Percentiles rank a stretch among this genome's conserved stretches.
Evolutionary conservation across 2,888 invertebrate genomes (phyloP).

Genomic region (Crematogaster levior): DNA sequence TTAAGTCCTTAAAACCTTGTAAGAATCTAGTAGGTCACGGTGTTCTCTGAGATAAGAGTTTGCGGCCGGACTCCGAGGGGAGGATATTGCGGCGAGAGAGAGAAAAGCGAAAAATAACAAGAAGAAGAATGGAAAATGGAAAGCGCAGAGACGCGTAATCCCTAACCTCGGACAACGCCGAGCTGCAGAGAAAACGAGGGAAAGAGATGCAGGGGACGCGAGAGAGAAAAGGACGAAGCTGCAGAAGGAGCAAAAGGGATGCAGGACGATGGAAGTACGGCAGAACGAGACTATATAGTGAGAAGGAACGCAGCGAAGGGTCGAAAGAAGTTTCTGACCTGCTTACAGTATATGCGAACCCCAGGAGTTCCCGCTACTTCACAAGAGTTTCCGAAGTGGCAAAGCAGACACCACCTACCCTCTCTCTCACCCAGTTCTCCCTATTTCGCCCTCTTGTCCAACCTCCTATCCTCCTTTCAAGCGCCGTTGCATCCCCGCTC

Average conservation of each 20-base stretch:
- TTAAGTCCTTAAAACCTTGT: constrained; percentile 52
- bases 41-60: constrained; percentile 37
- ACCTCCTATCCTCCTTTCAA: constrained; percentile 75
- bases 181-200: constrained; percentile 49
- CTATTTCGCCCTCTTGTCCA: constrained; percentile 63
- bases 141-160: constrained; percentile 73
- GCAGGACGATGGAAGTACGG: constrained; percentile 11
- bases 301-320: constrained; percentile 74
- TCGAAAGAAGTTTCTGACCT: constrained; percentile 85
- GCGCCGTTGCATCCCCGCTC: constrained; percentile 54
- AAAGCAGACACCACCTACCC: constrained; percentile 76
- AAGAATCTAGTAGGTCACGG: constrained; percentile 51
- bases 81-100: constrained; percentile 1
- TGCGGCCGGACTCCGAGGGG: background rate
- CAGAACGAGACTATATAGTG: constrained; percentile 54
- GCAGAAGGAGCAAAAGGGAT: constrained; percentile 48
- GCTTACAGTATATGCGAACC: constrained; percentile 82
- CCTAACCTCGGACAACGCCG: constrained; percentile 83
- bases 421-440: constrained; percentile 55
- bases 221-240: constrained; percentile 34
- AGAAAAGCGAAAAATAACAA: constrained; percentile 58
- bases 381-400: constrained; percentile 83
- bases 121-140: constrained; percentile 57
- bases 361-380: constrained; percentile 82
- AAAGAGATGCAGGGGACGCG: constrained; percentile 45